Evolutionary conservation across 2,888 invertebrate genomes (phyloP), one percentile per base, ranked within the genome.

Genomic region (Silvanus unidentatus): DNA sequence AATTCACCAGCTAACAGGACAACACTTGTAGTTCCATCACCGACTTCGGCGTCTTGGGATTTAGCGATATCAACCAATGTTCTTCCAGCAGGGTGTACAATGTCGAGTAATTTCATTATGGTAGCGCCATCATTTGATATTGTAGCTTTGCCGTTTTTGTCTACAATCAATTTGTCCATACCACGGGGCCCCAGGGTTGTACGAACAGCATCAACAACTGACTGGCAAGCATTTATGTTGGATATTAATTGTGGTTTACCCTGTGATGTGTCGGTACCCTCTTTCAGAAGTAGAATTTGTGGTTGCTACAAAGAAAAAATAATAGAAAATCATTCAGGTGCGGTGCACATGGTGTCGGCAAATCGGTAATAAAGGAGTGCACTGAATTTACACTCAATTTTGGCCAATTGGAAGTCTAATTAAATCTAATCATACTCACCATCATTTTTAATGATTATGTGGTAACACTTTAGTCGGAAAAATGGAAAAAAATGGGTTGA

Each of bases 111-210:
- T 74, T 97, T 98, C 81, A 99, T 84, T 51, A 99, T 98, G 0
- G 99, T 99, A 4, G 99, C 99, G 10, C 99, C 99, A 74, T 99
- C 99, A 68, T 99, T 99, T 1, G 98, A 98, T 58, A 99, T 98
- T 2, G 96, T 96, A 0, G 96, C 88, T 68, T 90, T 93, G 45
- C 95, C 94, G 54, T 79, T 79, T 50, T 80, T 78, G 66, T 93
- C 89, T 0, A 99, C 96, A 48, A 99, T 94, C 41, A 99, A 77
- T 71, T 99, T 99, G 73, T 99, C 99, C 96, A 99, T 95, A 53
- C 99, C 99, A 16, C 99, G 82, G 4, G 99, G 99, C 36, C 99
- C 99, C 34, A 99, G 77, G 0, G 99, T 99, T 1, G 99, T 99
- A 46, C 97, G 83, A 50, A 97, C 94, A 30, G 96, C 90, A 77